Conservation (phyloP, 2,113 vertebrate species). For the Neoarius graeffei region DNA sequence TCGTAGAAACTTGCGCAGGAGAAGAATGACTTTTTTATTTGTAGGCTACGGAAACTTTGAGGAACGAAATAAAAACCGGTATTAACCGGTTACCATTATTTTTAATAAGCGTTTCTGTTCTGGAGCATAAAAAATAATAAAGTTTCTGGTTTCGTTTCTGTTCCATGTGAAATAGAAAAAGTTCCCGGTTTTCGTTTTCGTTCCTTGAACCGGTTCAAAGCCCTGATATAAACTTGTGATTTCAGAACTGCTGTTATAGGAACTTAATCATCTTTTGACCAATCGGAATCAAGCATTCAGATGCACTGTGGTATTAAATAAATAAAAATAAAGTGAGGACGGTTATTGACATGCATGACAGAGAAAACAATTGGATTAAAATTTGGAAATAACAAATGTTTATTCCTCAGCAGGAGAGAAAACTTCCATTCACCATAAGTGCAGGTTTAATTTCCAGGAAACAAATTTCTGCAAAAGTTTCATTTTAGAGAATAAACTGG, state of each 20-base stretch:
- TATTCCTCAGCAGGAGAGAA: background rate
- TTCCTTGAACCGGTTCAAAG: too few species aligned
- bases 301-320: background rate
- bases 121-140: too few species aligned
- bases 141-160: too few species aligned
- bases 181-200: too few species aligned
- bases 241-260: slow-evolving; percentile 2
- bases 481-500: background rate
- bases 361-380: background rate
- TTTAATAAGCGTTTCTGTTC: too few species aligned
- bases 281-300: background rate
- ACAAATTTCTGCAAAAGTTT: background rate
- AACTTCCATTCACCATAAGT: background rate
- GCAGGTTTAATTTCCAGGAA: background rate
- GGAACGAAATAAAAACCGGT: too few species aligned
- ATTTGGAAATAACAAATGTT: background rate
- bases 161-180: too few species aligned
- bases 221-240: background rate
- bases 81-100: too few species aligned
- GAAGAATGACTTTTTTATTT: too few species aligned
- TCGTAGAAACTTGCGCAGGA: too few species aligned
- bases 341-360: background rate
- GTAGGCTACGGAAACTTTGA: too few species aligned
- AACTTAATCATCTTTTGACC: background rate
- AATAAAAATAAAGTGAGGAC: background rate